phyloP scores from a whole-genome alignment of 1,140 invertebrate species.

The Drosophila santomea region DNA sequence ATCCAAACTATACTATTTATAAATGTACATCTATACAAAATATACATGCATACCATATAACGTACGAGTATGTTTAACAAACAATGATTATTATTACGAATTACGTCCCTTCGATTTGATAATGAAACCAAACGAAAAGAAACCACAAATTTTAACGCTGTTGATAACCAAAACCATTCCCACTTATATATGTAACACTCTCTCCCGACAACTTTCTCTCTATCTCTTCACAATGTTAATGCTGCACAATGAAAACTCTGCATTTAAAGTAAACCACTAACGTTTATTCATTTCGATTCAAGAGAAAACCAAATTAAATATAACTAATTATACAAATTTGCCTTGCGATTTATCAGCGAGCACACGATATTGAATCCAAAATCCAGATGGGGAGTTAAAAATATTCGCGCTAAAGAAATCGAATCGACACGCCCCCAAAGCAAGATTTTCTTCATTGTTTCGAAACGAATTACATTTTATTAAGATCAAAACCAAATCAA shows the following conservation, averaged over 20 bases:
- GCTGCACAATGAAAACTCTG: conserved; percentile 83
- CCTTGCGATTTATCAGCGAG: conserved; percentile 55
- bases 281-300: conserved; percentile 71
- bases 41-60: conserved; percentile 27
- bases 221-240: conserved; percentile 80
- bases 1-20: conserved; percentile 66
- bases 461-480: conserved; percentile 51
- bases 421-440: conserved; percentile 28
- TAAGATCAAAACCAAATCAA: conserved; percentile 32
- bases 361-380: conserved; percentile 33
- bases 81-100: conserved; percentile 64
- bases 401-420: conserved; percentile 27
- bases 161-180: conserved; percentile 67
- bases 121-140: conserved; percentile 49
- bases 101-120: conserved; percentile 72
- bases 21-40: conserved; percentile 61
- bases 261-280: conserved; percentile 74
- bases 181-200: conserved; percentile 67
- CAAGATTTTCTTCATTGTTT: conserved; percentile 39
- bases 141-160: conserved; percentile 58
- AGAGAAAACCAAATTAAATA: conserved; percentile 44
- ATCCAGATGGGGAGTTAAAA: conserved; percentile 11
- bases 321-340: conserved; percentile 47
- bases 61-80: conserved; percentile 64
- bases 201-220: conserved; percentile 64